These are phyloP conservation scores for Caenorhabditis sp. DNA, from an alignment of 2,888 invertebrate genomes.

Conservation along the genomic window DNA sequence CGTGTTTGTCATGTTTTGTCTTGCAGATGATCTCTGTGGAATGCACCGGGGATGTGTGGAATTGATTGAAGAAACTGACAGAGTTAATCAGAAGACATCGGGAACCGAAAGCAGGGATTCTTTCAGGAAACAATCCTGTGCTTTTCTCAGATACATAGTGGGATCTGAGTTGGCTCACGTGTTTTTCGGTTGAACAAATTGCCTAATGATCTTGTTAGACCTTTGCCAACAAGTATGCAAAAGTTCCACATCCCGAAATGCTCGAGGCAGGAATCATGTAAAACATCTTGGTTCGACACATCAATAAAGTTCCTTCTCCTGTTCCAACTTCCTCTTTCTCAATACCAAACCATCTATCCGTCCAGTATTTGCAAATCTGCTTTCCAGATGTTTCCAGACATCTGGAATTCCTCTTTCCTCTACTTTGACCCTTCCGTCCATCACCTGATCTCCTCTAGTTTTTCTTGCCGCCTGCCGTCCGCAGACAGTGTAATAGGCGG, in stretches of 20 bases:
- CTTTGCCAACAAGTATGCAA: too few relatives aligned
- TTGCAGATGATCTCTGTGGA: constrained; percentile 31
- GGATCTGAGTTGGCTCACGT: constrained; percentile 31
- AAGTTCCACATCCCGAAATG: constrained; percentile 46
- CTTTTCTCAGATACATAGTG: constrained; percentile 4
- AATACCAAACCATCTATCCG: too few relatives aligned
- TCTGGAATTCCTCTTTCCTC: constrained; percentile 3
- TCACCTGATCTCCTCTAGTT: constrained; percentile 35
- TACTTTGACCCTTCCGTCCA: constrained; percentile 43
- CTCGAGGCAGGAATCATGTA: not conserved
- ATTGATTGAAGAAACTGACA: constrained; percentile 33
- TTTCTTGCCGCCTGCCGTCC: constrained; percentile 4
- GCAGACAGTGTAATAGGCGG: constrained; percentile 34
- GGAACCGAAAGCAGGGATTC: constrained; percentile 7
- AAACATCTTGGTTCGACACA: too few relatives aligned
- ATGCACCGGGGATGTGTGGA: constrained; percentile 42
- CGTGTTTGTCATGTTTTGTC: not conserved
- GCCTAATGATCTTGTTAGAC: constrained; percentile 19
- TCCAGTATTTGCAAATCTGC: too few relatives aligned
- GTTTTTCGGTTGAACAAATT: constrained; percentile 19
- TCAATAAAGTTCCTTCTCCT: too few relatives aligned
- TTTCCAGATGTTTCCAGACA: constrained; percentile 30
- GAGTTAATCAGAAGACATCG: not conserved
- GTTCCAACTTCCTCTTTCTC: too few relatives aligned
- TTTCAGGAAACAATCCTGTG: constrained; percentile 1